Evolutionary conservation across 2,797 vertebrate genomes (phyloP).

Genomic region (Taenioides sp.): DNA sequence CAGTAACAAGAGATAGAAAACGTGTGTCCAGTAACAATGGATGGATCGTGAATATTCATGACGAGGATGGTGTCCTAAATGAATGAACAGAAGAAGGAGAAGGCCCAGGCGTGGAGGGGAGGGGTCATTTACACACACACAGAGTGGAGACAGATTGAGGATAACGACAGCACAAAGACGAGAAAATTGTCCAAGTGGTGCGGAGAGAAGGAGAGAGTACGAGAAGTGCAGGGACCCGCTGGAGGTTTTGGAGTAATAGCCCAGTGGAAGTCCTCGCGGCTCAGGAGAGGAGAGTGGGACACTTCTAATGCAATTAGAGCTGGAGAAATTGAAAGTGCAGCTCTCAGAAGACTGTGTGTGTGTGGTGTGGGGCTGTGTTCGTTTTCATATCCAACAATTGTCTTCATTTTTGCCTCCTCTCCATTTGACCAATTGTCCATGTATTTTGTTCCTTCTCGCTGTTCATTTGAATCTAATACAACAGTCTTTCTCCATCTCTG

Average conservation of each 20-base stretch:
- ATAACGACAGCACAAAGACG: conserved; percentile 18
- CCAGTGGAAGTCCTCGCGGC: conserved; percentile 51
- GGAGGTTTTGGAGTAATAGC: conserved; percentile 61
- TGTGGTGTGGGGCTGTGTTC: conserved; percentile 48
- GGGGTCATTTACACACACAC: conserved; percentile 27
- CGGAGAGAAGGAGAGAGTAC: conserved; percentile 18
- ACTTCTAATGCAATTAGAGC: conserved; percentile 75
- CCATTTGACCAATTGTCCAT: conserved; percentile 35
- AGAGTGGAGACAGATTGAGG: conserved; percentile 17
- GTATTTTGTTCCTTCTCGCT: conserved; percentile 32
- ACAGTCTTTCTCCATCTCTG: conserved; percentile 14
- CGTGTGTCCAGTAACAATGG: background rate
- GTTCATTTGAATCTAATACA: conserved; percentile 24
- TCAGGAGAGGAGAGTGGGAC: conserved; percentile 47
- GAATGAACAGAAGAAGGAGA: conserved; percentile 22
- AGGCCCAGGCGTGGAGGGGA: conserved; percentile 21
- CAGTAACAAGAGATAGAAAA: conserved; percentile 7
- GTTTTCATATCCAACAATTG: conserved; percentile 64
- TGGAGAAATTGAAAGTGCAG: conserved; percentile 70
- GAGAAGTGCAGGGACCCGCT: conserved; percentile 31
- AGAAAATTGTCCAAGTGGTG: conserved; percentile 21
- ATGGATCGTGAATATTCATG: conserved; percentile 6
- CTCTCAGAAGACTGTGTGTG: conserved; percentile 54
- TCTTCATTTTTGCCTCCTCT: conserved; percentile 48
- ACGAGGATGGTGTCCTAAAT: conserved; percentile 6